phyloP scores from a whole-genome alignment of 2,888 invertebrate genomes.

The Phorcus lineatus region DNA sequence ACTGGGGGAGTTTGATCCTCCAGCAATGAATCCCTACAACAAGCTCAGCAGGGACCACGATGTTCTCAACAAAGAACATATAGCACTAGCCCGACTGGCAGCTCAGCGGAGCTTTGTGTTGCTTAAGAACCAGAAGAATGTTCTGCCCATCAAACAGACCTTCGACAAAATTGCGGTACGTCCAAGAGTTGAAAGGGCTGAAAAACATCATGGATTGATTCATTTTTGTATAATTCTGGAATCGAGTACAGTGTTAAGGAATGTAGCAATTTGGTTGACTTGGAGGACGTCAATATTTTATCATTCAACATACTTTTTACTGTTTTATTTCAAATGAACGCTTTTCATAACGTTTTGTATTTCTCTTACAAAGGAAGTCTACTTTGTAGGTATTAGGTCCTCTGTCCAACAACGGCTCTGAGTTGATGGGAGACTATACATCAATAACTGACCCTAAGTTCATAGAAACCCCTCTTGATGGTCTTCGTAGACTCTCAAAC shows the following conservation, averaged over 20 bases:
- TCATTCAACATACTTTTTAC: too few relatives aligned
- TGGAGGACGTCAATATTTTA: too few relatives aligned
- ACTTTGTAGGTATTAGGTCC: slow-evolving; percentile 66
- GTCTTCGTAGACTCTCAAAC: slow-evolving; percentile 47
- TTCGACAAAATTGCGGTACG: slow-evolving; percentile 47
- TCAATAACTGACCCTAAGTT: slow-evolving; percentile 50
- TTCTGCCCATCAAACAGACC: slow-evolving; percentile 45
- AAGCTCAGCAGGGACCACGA: slow-evolving; percentile 44
- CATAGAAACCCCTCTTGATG: slow-evolving; percentile 55
- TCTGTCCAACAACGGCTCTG: slow-evolving; percentile 62
- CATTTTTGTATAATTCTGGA: too few relatives aligned
- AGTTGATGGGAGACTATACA: slow-evolving; percentile 66
- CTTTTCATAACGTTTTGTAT: too few relatives aligned
- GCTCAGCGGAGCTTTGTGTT: slow-evolving; percentile 63
- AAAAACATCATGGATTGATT: too few relatives aligned
- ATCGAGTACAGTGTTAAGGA: too few relatives aligned
- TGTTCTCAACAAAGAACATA: slow-evolving; percentile 51
- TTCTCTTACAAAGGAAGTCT: too few relatives aligned
- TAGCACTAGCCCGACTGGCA: slow-evolving; percentile 47
- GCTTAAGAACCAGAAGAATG: slow-evolving; percentile 53
- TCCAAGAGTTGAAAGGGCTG: neutral
- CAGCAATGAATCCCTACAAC: slow-evolving; percentile 64
- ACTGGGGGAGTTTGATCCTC: slow-evolving; percentile 61
- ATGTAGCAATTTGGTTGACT: too few relatives aligned
- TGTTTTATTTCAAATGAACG: too few relatives aligned